Base-by-base conservation (phyloP, 2,797 vertebrate species). In the Loriculus beryllinus region DNA sequence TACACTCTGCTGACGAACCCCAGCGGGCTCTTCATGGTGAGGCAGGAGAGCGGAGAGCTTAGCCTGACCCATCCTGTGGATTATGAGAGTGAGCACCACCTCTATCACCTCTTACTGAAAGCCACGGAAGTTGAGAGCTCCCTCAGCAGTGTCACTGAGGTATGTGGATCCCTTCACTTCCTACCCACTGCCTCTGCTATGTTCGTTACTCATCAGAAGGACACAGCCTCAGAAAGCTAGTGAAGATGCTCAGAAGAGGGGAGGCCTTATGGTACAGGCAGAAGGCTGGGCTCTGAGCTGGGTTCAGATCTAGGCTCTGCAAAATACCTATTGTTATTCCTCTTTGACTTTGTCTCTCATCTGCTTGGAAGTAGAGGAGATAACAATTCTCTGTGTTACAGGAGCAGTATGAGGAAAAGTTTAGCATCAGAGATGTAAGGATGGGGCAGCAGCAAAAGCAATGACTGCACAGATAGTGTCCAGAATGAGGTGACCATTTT, bases 141-240 rank as follows among this genome's bases (percentile, higher is more conserved):
- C 17, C 98, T 99, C 62, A 99, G 98, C 97, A 97, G 97, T 2
- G 97, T 98, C 82, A 98, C 98, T 16, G 98, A 99, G 98, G 99
- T 99, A 97, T 1, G 1, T 15, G 26, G 31, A 12, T 42, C 25
- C 3, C 67, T 49, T 52, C 18, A 5, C 4, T 2, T 67, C 33
- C 33, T 72, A 18, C 54, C 68, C 40, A 2, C 9, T 21, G 5
- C 7, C 56, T 29, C 45, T 60, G 62, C 70, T 47, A 1, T 23
- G 25, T 28, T 47, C 3, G 1, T 29, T 26, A 49, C 48, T 43
- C 9, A 0, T 35, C 71, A 48, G 28, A 0, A 0, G 83, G 28
- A 59, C 5, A 3, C 11, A 26, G 18, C 60, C 47, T 51, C n/a
- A 43, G 22, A 37, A 60, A 60, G 25, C 29, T 51, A 0, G 0